phyloP scores from a whole-genome alignment of 2,797 vertebrate species.

The Phoebastria nigripes region DNA sequence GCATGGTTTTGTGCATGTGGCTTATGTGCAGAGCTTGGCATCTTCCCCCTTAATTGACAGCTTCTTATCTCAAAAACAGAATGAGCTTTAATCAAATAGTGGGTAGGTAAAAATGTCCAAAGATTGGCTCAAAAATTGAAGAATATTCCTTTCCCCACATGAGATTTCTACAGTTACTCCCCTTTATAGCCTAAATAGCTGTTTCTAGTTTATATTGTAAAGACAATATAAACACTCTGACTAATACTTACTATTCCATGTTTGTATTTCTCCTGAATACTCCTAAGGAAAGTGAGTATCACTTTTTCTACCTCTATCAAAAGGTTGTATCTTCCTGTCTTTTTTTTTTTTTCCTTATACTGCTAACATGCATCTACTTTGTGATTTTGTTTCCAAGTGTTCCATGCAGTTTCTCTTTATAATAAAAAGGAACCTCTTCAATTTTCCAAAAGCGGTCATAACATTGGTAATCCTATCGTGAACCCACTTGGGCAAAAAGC shows the following conservation, averaged over 20 bases:
- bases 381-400: background rate
- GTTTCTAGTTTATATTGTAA: background rate
- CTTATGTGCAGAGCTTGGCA: background rate
- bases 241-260: background rate
- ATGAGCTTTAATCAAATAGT: background rate
- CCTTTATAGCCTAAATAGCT: background rate
- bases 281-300: background rate
- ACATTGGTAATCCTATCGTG: background rate
- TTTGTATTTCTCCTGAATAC: background rate
- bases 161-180: background rate
- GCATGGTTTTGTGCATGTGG: background rate
- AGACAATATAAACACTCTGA: background rate
- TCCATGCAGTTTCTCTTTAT: background rate
- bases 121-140: background rate
- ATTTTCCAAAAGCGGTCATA: background rate
- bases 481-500: background rate
- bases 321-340: background rate
- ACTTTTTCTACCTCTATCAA: background rate
- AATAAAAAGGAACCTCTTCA: background rate
- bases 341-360: background rate
- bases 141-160: background rate
- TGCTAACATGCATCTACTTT: background rate
- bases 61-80: background rate
- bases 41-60: background rate
- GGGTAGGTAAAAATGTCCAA: background rate